Evolutionary conservation across 1,140 invertebrate genomes (phyloP).

Genomic region (Luehdorfia chinensis): DNA sequence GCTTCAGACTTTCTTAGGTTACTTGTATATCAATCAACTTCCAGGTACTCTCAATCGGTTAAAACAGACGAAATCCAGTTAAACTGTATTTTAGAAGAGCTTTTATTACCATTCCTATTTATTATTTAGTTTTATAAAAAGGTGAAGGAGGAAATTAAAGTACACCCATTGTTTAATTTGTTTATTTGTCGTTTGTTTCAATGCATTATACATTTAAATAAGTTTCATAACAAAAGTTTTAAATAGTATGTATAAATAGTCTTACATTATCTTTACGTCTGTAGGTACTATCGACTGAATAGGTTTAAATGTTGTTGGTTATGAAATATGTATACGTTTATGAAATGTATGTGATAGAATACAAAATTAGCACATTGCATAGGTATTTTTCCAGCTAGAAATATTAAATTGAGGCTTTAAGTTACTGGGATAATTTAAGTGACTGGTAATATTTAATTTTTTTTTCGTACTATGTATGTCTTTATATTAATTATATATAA

Average conservation of each 20-base stretch:
- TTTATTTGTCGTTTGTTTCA: constrained; percentile 75
- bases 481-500: too few relatives aligned
- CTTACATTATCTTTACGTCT: constrained; percentile 68
- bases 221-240: constrained; percentile 73
- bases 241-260: constrained; percentile 72
- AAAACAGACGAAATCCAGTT: too few relatives aligned
- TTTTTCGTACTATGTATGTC: too few relatives aligned
- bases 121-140: too few relatives aligned
- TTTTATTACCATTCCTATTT: too few relatives aligned
- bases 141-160: constrained; percentile 34
- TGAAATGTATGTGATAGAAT: constrained; percentile 48
- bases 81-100: too few relatives aligned
- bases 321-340: constrained; percentile 51
- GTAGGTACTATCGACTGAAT: constrained; percentile 56
- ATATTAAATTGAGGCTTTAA: constrained; percentile 25
- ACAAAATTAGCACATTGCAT: constrained; percentile 56
- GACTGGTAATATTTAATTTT: not conserved
- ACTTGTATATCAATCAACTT: too few relatives aligned
- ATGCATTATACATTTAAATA: constrained; percentile 75
- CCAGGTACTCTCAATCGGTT: too few relatives aligned
- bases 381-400: constrained; percentile 46
- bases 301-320: constrained; percentile 52
- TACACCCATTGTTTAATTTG: constrained; percentile 43
- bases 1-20: too few relatives aligned
- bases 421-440: constrained; percentile 20